phyloP scores from a whole-genome alignment of 2,113 vertebrate genomes.

The Anhinga anhinga region DNA sequence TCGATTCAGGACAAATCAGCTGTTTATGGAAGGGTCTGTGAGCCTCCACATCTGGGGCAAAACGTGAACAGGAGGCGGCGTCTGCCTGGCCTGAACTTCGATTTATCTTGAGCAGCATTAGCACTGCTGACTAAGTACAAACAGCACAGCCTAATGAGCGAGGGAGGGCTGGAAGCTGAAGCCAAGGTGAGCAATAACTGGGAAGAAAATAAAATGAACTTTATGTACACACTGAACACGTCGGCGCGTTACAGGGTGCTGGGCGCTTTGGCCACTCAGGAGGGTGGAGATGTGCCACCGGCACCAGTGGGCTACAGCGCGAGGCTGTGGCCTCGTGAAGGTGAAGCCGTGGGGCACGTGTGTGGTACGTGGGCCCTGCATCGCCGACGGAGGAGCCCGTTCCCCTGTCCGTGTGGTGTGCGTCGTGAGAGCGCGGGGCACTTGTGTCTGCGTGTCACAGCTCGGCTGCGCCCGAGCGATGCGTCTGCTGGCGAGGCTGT shows the following conservation, averaged over 20 bases:
- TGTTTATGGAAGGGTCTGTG: not conserved
- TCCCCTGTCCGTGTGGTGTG: fast-evolving
- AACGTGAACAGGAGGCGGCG: not conserved
- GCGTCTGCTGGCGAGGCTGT: fast-evolving
- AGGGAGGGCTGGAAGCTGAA: not conserved
- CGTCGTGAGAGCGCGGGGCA: fast-evolving
- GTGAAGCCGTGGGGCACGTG: not conserved
- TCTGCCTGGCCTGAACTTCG: not conserved
- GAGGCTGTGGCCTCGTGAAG: not conserved
- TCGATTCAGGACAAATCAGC: not conserved
- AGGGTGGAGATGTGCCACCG: too few species aligned
- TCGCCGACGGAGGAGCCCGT: fast-evolving
- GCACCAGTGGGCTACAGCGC: not conserved
- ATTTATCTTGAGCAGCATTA: not conserved
- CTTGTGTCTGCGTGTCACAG: not conserved
- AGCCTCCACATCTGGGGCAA: not conserved
- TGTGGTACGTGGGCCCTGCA: not conserved
- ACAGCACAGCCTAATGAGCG: not conserved
- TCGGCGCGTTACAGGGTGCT: fast-evolving
- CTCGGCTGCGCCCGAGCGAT: not conserved
- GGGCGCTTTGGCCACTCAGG: fast-evolving
- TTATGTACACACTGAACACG: fast-evolving
- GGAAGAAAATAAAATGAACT: not conserved
- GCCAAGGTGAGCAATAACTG: not conserved
- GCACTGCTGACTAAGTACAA: not conserved